phyloP scores from a whole-genome alignment of 2,797 vertebrate genomes.

The Poeciliopsis presidionis region DNA sequence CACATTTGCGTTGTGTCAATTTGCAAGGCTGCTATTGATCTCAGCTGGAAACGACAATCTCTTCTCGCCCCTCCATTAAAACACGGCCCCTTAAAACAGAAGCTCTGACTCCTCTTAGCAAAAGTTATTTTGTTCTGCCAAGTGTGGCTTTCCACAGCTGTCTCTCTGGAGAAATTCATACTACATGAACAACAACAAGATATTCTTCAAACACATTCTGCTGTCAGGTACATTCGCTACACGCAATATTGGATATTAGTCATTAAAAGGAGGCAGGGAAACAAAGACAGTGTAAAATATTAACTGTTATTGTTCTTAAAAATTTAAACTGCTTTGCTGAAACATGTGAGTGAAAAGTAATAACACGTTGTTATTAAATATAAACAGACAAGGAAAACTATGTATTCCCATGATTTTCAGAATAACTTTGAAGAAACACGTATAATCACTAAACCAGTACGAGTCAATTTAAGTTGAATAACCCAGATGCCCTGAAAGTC shows the following conservation, averaged over 20 bases:
- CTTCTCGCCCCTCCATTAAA: slow-evolving; percentile 15
- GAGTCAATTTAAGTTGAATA: slow-evolving; percentile 42
- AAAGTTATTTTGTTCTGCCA: slow-evolving; percentile 56
- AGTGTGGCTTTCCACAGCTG: slow-evolving; percentile 45
- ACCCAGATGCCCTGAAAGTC: slow-evolving; percentile 5
- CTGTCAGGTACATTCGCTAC: slow-evolving; percentile 42
- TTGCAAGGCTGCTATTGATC: slow-evolving; percentile 67
- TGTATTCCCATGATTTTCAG: slow-evolving; percentile 25
- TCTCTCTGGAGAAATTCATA: slow-evolving; percentile 52
- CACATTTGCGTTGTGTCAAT: slow-evolving; percentile 64
- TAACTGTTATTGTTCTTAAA: slow-evolving; percentile 6
- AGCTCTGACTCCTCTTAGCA: slow-evolving; percentile 9
- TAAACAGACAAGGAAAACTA: slow-evolving; percentile 37
- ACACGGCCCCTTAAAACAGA: slow-evolving; percentile 28
- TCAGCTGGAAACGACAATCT: slow-evolving; percentile 24
- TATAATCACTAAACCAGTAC: slow-evolving; percentile 27
- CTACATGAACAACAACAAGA: slow-evolving; percentile 59
- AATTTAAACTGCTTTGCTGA: slow-evolving; percentile 33
- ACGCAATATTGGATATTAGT: slow-evolving; percentile 52
- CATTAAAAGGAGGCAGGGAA: slow-evolving; percentile 40
- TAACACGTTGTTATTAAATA: slow-evolving; percentile 35
- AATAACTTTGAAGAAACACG: slow-evolving; percentile 39
- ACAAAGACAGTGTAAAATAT: slow-evolving; percentile 14
- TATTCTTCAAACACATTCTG: slow-evolving; percentile 45
- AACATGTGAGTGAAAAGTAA: slow-evolving; percentile 13